phyloP scores from a whole-genome alignment of 2,888 invertebrate genomes.

The Labia minor region DNA sequence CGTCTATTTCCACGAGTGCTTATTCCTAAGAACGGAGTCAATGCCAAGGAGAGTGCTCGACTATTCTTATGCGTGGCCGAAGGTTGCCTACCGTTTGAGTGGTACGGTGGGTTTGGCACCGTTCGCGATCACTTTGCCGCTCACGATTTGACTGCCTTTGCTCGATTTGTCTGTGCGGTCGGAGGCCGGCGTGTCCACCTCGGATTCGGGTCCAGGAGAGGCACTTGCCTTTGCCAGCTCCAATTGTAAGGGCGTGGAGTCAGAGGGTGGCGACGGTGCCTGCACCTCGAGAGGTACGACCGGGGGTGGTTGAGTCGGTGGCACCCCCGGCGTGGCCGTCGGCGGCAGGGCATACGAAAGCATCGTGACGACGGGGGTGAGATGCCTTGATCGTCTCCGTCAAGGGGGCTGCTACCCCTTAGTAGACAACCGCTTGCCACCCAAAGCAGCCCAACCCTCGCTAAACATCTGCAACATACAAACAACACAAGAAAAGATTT shows the following conservation, averaged over 20 bases:
- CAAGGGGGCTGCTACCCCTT: neutral
- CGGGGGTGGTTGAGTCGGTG: neutral
- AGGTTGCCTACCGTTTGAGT: neutral
- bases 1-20: too few species aligned
- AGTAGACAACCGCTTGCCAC: neutral
- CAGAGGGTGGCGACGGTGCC: neutral
- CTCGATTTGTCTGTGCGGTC: neutral
- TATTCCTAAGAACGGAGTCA: neutral
- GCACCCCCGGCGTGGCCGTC: neutral
- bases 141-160: neutral
- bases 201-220: neutral
- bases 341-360: neutral
- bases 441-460: neutral
- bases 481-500: neutral
- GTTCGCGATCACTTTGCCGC: neutral
- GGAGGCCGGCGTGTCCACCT: neutral
- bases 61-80: neutral
- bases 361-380: neutral
- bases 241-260: neutral
- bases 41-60: neutral
- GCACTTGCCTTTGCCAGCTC: neutral
- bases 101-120: constrained; percentile 1
- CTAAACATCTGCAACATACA: neutral
- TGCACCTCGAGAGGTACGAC: neutral
- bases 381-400: neutral